Conservation (phyloP, 2,113 vertebrate genomes). For the Saguinus midas region DNA sequence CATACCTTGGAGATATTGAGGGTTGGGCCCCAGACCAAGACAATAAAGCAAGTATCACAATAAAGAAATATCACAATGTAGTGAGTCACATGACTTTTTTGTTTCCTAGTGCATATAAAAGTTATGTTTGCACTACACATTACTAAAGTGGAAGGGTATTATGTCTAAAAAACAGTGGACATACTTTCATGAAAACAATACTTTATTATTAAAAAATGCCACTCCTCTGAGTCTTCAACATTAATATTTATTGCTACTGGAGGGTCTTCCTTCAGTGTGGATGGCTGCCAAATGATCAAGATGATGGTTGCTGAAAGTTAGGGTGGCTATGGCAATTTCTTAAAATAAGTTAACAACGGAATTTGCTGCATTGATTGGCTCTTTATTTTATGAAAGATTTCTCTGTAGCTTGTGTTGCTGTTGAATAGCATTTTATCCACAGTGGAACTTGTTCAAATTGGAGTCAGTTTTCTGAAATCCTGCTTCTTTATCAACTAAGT, state of each 20-base stretch:
- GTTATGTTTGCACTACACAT: not conserved
- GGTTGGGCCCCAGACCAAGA: not conserved
- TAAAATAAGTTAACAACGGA: not conserved
- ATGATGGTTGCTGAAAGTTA: not conserved
- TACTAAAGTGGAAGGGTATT: not conserved
- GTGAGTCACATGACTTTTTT: not conserved
- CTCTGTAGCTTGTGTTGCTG: not conserved
- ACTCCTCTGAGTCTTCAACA: not conserved
- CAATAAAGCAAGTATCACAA: not conserved
- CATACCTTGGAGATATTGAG: not conserved
- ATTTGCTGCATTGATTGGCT: not conserved
- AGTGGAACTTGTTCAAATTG: not conserved
- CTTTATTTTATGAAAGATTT: not conserved
- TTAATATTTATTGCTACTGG: not conserved
- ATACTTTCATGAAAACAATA: not conserved
- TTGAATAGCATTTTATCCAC: not conserved
- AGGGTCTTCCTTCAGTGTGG: not conserved
- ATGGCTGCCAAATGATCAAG: not conserved
- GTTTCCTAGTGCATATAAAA: not conserved
- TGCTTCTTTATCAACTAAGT: not conserved
- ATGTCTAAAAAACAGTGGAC: not conserved
- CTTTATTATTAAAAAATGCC: not conserved
- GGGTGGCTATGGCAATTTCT: not conserved
- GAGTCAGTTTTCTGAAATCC: not conserved
- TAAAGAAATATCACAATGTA: not conserved